Evolutionary conservation across 2,888 invertebrate genomes (phyloP), one percentile per base, ranked within the genome.

Genomic region (Dynastes hyllus): DNA sequence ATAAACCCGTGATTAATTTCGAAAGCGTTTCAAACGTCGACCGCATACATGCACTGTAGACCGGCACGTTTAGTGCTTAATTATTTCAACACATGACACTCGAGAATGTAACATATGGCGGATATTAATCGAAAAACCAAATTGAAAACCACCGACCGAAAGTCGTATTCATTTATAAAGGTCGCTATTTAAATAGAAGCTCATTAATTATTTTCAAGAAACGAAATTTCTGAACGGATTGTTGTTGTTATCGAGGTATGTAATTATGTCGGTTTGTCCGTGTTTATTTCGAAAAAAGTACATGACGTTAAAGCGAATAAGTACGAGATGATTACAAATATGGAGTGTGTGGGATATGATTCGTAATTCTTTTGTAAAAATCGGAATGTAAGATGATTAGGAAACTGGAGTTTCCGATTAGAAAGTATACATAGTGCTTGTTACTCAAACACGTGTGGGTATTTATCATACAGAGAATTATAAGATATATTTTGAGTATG

Each of bases 71-170:
- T 16, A 67, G n/a, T 22, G 40, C 50, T 13, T 69, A 69, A 69
- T 69, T 69, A 69, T 69, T 69, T 69, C 29, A 69, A 51, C 69
- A 51, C 40, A 69, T 69, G 69, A 27, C 51, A 69, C 51, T 29
- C 50, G 69, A 51, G 51, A 69, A 69, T 29, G 29, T 51, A 69
- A 69, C 69, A 69, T 69, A 51, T 69, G 69, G 69, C 29, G 22
- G 51, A 13, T 51, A 69, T 51, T 69, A 69, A 69, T 69, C 69
- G 69, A 69, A 69, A 69, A 69, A 69, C 51, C 69, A 51, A 69
- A 27, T 69, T 51, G 69, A 69, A 51, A 69, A 69, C 69, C 51
- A 51, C 69, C 69, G 50, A 50, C 66, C 22, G 27, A 13, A n/a
- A 51, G 51, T 50, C 27, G 13, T 69, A 53, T 69, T 69, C 50